Evolutionary conservation across 2,797 vertebrate genomes (phyloP), one percentile per base, ranked within the genome.

Genomic region (Halcyon badia): DNA sequence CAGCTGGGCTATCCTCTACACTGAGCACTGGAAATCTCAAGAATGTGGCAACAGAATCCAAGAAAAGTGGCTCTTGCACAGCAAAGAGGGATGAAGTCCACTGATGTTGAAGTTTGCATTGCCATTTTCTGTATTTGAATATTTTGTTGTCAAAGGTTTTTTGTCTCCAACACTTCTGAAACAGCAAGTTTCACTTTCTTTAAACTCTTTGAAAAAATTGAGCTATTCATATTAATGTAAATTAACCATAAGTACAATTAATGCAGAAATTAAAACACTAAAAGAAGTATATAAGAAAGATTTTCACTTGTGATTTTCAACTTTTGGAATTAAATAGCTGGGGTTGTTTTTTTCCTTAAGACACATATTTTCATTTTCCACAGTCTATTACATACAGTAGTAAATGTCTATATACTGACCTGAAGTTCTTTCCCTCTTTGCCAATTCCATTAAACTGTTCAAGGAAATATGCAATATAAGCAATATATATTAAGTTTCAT

Each of bases 381-480:
- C 49, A 68, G 22, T 37, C 13, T 44, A 46, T 46, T 71, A n/a
- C 26, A 75, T 68, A 37, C 2, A 84, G 35, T 6, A 65, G 46
- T 16, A 91, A 88, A 77, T 3, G 2, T 62, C 72, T 76, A 14
- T 37, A 66, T 20, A 46, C 5, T 69, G 30, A 20, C 37, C n/a
- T 68, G 54, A 72, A 87, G 18, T 54, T 15, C 22, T 51, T 72
- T 84, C 51, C 52, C 73, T 68, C 37, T 78, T 94, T 73, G 22
- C 20, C 44, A 87, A 46, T 70, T 78, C 52, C 41, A 92, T 33
- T 57, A 88, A 88, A 66, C 4, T 58, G 8, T 41, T 62, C 31
- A 87, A 91, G 66, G 49, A 96, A 95, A 88, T 42, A 66, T 6
- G 14, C 58, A 94, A 51, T 12, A 82, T 48, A 89, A 56, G 57